Base-by-base conservation (phyloP, 2,888 invertebrate species). In the Lasioglossum oenotherae region DNA sequence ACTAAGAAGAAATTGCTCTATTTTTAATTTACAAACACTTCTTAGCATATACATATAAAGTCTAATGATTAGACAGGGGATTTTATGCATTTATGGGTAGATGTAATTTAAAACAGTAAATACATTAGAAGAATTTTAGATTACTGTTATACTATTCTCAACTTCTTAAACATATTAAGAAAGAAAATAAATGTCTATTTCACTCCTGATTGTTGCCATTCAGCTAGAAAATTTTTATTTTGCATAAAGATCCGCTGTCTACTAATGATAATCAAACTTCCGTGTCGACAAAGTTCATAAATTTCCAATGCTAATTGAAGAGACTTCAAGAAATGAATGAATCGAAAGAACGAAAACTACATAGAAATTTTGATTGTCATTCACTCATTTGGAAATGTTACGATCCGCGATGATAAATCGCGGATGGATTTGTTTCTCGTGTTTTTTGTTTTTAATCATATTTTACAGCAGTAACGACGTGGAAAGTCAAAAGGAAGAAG, bases 401-500 rank as follows among this genome's bases (percentile, higher is more conserved):
- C n/a, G 23, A 12, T 10, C 23, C 57, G n/a, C 57, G 2, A n/a
- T 2, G 23, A 12, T 10, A 10, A 23, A n/a, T 57, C 12, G 14
- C 16, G 14, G 31, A 27, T 14, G 35, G 4, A 10, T 35, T 69
- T 38, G 8, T 12, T 31, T 1, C 3, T 23, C 19, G 31, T 73
- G 19, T 27, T 8, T 49, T 35, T 19, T 19, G 8, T 69, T 69
- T 67, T 67, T 4, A 31, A 23, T 74, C 31, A 10, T 14, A 49
- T 81, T 67, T 41, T 44, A 57, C 38, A 75, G 35, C 57, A 27
- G n/a, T 4, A 23, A 41, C 53, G 71, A 12, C 67, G 74, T 67
- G 38, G n/a, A 71, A 80, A 78, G 49, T 72, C 73, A 44, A 80
- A 53, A 83, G 72, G 75, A 80, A 46, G 49, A 35, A 38, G 35